Evolutionary conservation across 2,797 vertebrate species (phyloP), one percentile per base, ranked within the genome.

Genomic region (Anabas testudineus): DNA sequence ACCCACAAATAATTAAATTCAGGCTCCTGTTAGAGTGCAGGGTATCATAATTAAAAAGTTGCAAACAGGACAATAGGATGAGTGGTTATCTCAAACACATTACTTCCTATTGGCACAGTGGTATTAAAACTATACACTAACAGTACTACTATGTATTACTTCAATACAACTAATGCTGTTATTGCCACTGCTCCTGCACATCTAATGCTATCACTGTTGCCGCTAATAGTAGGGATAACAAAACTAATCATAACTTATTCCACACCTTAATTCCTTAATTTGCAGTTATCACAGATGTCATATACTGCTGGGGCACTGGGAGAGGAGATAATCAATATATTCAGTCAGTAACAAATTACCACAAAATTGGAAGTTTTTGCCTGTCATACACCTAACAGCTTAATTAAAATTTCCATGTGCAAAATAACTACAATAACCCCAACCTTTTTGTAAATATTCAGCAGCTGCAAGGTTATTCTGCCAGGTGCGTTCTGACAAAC

Each of bases 321-420:
- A 55, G 49, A 47, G 45, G 57, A 67, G 60, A 71, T 66, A 71
- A 84, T 83, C 71, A 72, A 51, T 71, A 55, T 21, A 71, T 63
- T 77, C 59, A 65, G 51, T 63, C 66, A 32, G 32, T 60, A 67
- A 76, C 37, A 79, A 77, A 85, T 72, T 59, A 62, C 21, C 57
- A 43, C 58, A 63, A 81, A 73, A 77, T 67, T 66, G 37, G 66
- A 71, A 66, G 55, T 74, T 79, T 85, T 59, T 4, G 2, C 8
- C 51, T 46, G 56, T 57, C 37, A 7, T 28, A 48, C 10, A 48
- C 39, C 45, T 21, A 71, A 53, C 13, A 39, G 18, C 41, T 45
- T 72, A 67, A 76, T 61, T 69, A 21, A 26, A 66, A 60, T 57
- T 24, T 28, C 36, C 22, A 49, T 30, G 28, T 41, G 54, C 16